A percentile compares a stretch with the other conserved stretches of the same genome.
Evolutionary conservation across 2,888 invertebrate species (phyloP).

Genomic region (Furcula furcula): DNA sequence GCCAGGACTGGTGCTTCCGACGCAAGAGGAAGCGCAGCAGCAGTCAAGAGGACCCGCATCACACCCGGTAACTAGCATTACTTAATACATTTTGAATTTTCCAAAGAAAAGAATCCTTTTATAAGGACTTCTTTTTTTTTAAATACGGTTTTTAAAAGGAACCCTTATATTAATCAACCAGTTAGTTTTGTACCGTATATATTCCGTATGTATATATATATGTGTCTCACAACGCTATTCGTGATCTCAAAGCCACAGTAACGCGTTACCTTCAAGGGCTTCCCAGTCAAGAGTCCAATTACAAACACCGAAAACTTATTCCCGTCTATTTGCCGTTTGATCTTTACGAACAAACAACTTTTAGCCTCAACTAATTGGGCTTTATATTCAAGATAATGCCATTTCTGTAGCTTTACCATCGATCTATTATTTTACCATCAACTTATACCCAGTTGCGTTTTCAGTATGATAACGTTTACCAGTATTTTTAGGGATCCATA

Average conservation of each 20-base stretch:
- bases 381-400: background rate
- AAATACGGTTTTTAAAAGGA: no score
- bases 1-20: slow-evolving; percentile 88
- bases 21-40: slow-evolving; percentile 86
- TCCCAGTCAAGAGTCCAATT: slow-evolving; percentile 15
- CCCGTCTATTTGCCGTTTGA: slow-evolving; percentile 12
- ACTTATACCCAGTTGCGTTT: no score
- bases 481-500: no score
- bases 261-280: slow-evolving; percentile 11
- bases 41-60: slow-evolving; percentile 84
- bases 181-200: no score
- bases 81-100: no score
- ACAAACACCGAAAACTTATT: slow-evolving; percentile 13
- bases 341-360: slow-evolving; percentile 12
- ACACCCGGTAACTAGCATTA: slow-evolving; percentile 69
- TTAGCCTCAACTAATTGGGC: slow-evolving; percentile 3
- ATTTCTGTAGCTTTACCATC: background rate
- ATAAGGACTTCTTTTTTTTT: no score
- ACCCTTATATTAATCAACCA: no score
- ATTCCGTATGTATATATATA: background rate
- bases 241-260: slow-evolving; percentile 5
- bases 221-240: background rate
- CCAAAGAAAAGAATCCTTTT: no score
- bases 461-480: no score
- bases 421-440: no score